phyloP scores from a whole-genome alignment of 2,888 invertebrate genomes.

The Drosophila barbarae region DNA sequence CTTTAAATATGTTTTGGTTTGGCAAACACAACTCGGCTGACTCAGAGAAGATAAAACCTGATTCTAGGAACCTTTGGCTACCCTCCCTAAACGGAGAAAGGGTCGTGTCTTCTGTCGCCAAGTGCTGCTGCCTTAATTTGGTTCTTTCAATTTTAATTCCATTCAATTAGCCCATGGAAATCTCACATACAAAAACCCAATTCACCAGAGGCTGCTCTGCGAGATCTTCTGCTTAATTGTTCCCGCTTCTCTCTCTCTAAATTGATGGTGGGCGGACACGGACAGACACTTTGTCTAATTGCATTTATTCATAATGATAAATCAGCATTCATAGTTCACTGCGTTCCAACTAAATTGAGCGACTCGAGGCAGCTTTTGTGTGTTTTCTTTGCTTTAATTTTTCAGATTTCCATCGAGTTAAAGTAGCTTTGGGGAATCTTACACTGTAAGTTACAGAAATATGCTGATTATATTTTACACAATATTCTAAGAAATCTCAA shows the following conservation, averaged over 20 bases:
- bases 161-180: constrained; percentile 69
- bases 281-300: constrained; percentile 56
- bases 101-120: constrained; percentile 18
- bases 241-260: constrained; percentile 34
- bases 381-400: neutral
- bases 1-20: neutral
- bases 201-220: constrained; percentile 31
- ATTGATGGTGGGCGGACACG: constrained; percentile 63
- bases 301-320: constrained; percentile 52
- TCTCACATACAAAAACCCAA: constrained; percentile 52
- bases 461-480: constrained; percentile 23
- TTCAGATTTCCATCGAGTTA: constrained; percentile 11
- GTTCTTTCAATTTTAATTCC: constrained; percentile 68
- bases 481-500: constrained; percentile 24
- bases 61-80: constrained; percentile 18
- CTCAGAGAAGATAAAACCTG: constrained; percentile 7
- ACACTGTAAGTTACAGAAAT: constrained; percentile 3
- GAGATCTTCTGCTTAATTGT: constrained; percentile 57
- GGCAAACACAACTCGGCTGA: constrained; percentile 2
- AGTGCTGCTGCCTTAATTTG: constrained; percentile 49
- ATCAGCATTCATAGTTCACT: constrained; percentile 40
- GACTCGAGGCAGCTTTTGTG: constrained; percentile 13
- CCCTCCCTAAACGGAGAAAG: neutral
- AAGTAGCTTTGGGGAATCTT: neutral
- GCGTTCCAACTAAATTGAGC: constrained; percentile 19